These are phyloP conservation scores for Dryas iulia DNA, from an alignment of 1,140 invertebrate species.

Conservation along the genomic window DNA sequence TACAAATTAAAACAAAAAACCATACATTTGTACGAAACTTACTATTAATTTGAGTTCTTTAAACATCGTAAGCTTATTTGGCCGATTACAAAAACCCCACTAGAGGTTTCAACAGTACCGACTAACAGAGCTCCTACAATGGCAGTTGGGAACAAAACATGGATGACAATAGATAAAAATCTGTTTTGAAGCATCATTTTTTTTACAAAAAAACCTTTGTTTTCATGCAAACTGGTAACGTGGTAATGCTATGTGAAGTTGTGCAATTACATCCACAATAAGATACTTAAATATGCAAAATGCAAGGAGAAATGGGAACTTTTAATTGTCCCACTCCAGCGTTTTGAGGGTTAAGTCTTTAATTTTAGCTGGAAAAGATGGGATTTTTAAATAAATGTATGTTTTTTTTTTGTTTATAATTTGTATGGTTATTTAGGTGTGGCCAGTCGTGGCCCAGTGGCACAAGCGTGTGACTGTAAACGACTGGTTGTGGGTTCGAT, in stretches of 20 bases:
- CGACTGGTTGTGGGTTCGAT: too few relatives aligned
- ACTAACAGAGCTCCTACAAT: not conserved
- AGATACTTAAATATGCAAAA: not conserved
- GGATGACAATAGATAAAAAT: constrained; percentile 4
- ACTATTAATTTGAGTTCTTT: too few relatives aligned
- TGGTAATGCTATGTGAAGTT: constrained; percentile 19
- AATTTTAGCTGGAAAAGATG: too few relatives aligned
- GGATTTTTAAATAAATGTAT: too few relatives aligned
- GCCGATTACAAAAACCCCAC: not conserved
- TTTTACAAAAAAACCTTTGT: constrained; percentile 15
- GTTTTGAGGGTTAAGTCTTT: too few relatives aligned
- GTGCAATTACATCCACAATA: constrained; percentile 8
- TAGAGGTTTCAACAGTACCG: not conserved
- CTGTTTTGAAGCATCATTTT: constrained; percentile 9
- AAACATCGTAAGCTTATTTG: not conserved
- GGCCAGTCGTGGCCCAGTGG: too few relatives aligned
- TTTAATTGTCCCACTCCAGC: not conserved
- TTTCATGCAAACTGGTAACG: constrained; percentile 4
- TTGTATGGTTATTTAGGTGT: too few relatives aligned
- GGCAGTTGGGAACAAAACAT: too few relatives aligned
- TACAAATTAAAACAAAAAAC: too few relatives aligned
- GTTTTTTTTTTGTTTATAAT: too few relatives aligned
- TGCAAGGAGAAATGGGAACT: not conserved
- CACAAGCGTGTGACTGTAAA: too few relatives aligned
- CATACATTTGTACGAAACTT: too few relatives aligned